Evolutionary conservation across 1,140 invertebrate species (phyloP).

Genomic region (Cheumatopsyche charites): DNA sequence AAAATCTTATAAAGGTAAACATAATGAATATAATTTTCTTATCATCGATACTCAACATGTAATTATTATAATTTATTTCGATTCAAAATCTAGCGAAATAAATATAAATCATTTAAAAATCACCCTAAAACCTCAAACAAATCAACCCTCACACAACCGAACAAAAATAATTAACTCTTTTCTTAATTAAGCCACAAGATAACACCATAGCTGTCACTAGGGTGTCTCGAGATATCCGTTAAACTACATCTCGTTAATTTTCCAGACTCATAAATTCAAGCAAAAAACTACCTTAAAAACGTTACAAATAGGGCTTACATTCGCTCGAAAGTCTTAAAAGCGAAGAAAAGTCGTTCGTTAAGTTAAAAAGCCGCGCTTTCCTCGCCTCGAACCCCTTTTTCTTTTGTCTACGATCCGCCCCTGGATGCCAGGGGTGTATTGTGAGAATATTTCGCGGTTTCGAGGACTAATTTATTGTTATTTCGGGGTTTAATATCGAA

Average conservation of each 20-base stretch:
- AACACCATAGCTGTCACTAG: slow-evolving; percentile 41
- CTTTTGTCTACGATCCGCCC: slow-evolving; percentile 43
- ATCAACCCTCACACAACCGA: neutral
- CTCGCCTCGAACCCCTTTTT: slow-evolving; percentile 46
- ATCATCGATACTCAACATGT: too few relatives aligned
- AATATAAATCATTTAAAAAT: too few relatives aligned
- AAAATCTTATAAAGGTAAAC: too few relatives aligned
- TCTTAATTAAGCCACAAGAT: slow-evolving; percentile 48
- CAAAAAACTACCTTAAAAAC: neutral
- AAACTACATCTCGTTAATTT: slow-evolving; percentile 46
- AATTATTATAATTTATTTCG: too few relatives aligned
- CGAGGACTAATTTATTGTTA: slow-evolving; percentile 47
- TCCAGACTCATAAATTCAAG: neutral
- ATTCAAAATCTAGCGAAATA: too few relatives aligned
- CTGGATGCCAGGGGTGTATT: too few relatives aligned
- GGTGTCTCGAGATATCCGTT: slow-evolving; percentile 44
- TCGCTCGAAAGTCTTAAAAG: slow-evolving; percentile 12
- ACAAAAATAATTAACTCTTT: slow-evolving; percentile 49
- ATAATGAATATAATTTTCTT: too few relatives aligned
- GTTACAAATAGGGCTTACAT: neutral
- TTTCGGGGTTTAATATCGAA: slow-evolving; percentile 44
- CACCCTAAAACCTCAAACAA: too few relatives aligned
- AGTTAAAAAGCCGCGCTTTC: slow-evolving; percentile 48
- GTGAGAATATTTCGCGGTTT: too few relatives aligned
- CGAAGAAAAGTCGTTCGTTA: slow-evolving; percentile 48